These are phyloP conservation scores for Tetraodon nigroviridis DNA, from an alignment of 2,113 vertebrate species.

Conservation along the genomic window DNA sequence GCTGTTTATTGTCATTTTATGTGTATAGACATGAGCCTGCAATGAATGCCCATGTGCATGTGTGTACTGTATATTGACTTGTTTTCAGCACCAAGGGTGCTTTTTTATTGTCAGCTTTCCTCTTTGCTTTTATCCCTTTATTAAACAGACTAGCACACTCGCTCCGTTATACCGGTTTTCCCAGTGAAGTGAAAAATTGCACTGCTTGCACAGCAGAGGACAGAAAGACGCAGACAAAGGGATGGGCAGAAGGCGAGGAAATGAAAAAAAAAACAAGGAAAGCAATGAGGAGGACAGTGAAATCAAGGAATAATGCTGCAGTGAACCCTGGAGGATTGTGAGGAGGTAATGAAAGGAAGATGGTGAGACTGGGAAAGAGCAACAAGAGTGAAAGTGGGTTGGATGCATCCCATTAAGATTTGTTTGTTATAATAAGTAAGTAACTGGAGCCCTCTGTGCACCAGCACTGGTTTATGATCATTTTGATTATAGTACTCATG, in stretches of 20 bases:
- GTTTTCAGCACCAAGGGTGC: conserved; percentile 39
- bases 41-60: conserved; percentile 4
- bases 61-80: conserved; percentile 29
- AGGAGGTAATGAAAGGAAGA: conserved; percentile 37
- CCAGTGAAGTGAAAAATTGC: conserved; percentile 61
- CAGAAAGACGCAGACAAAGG: conserved; percentile 37
- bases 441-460: not conserved
- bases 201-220: conserved; percentile 38
- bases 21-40: conserved; percentile 21
- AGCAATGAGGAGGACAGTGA: conserved; percentile 32
- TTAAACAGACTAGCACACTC: conserved; percentile 52
- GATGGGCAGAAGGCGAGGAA: conserved; percentile 32
- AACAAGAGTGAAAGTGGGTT: conserved; percentile 22
- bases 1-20: conserved; percentile 32
- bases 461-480: not conserved
- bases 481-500: not conserved
- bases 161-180: conserved; percentile 54
- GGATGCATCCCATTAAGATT: conserved; percentile 21
- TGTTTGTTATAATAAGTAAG: conserved; percentile 12
- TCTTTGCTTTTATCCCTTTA: conserved; percentile 57
- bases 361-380: conserved; percentile 22
- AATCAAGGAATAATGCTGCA: conserved; percentile 39
- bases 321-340: conserved; percentile 46
- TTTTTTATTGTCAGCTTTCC: conserved; percentile 43
- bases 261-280: conserved; percentile 41